phyloP scores from a whole-genome alignment of 2,113 vertebrate genomes.

The Mastomys natalensis region DNA sequence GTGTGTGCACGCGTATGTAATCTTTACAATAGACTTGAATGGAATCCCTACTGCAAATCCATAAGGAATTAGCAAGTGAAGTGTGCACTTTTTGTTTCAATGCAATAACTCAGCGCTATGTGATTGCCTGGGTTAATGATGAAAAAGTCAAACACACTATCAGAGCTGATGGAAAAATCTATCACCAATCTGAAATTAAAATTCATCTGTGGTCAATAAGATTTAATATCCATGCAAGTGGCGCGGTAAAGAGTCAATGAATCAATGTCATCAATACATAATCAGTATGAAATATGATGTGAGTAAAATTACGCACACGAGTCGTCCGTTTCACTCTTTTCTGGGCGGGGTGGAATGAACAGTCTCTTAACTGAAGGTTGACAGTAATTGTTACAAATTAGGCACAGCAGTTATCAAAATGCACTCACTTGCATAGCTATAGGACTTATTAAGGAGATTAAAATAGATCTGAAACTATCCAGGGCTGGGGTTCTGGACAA shows the following conservation, averaged over 20 bases:
- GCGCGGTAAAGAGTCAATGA: constrained; percentile 94
- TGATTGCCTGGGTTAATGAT: constrained; percentile 92
- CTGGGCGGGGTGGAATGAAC: constrained; percentile 90
- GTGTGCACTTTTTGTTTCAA: constrained; percentile 92
- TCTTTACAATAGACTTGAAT: constrained; percentile 90
- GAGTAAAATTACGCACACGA: constrained; percentile 94
- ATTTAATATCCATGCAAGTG: constrained; percentile 96
- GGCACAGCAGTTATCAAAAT: constrained; percentile 92
- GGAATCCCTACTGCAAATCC: constrained; percentile 93
- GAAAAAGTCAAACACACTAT: constrained; percentile 94
- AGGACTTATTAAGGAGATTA: constrained; percentile 92
- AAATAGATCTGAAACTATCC: constrained; percentile 90
- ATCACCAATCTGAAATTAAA: constrained; percentile 97
- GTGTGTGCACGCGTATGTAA: constrained; percentile 67
- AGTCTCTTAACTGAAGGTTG: constrained; percentile 92
- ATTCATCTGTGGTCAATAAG: constrained; percentile 97
- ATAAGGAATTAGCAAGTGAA: constrained; percentile 92
- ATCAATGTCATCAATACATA: constrained; percentile 97
- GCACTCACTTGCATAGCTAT: constrained; percentile 92
- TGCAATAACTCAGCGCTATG: constrained; percentile 93
- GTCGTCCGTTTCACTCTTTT: constrained; percentile 90
- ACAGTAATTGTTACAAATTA: constrained; percentile 97
- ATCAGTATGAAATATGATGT: constrained; percentile 96
- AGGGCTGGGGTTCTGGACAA: constrained; percentile 86
- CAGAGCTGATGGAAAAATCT: constrained; percentile 97